These are phyloP conservation scores for Ceuthmochares aereus DNA, from an alignment of 2,113 vertebrate species.

Conservation along the genomic window DNA sequence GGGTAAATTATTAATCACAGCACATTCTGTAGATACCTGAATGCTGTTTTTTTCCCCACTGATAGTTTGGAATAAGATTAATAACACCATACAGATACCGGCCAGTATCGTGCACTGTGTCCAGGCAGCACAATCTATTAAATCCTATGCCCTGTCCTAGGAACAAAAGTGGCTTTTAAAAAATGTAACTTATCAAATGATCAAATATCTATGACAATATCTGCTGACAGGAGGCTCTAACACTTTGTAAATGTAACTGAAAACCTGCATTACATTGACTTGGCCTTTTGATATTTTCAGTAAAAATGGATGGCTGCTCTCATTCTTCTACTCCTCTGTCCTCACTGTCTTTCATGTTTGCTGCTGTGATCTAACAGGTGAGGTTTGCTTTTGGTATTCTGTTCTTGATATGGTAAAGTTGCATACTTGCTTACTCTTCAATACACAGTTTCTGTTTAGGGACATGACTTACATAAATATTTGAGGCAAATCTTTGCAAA, in stretches of 20 bases:
- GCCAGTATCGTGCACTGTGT: not conserved
- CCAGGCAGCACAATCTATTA: not conserved
- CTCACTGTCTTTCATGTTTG: fast-evolving
- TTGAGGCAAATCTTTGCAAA: not conserved
- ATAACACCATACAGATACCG: not conserved
- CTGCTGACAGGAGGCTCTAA: not conserved
- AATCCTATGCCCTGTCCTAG: not conserved
- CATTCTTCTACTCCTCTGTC: not conserved
- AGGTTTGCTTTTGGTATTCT: not conserved
- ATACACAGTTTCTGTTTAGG: not conserved
- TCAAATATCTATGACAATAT: not conserved
- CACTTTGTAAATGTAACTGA: not conserved
- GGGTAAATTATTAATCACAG: not conserved
- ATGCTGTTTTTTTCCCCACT: not conserved
- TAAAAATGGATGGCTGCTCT: not conserved
- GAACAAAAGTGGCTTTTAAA: not conserved
- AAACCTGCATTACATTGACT: not conserved
- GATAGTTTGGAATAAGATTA: not conserved
- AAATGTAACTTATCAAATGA: not conserved
- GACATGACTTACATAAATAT: not conserved
- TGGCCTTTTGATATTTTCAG: not conserved
- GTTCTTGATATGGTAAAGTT: not conserved
- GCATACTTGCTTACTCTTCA: not conserved
- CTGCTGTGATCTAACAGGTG: not conserved
- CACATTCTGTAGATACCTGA: not conserved